These are phyloP conservation scores for Drosophila formosana DNA, from an alignment of 2,888 invertebrate species.

Conservation along the genomic window DNA sequence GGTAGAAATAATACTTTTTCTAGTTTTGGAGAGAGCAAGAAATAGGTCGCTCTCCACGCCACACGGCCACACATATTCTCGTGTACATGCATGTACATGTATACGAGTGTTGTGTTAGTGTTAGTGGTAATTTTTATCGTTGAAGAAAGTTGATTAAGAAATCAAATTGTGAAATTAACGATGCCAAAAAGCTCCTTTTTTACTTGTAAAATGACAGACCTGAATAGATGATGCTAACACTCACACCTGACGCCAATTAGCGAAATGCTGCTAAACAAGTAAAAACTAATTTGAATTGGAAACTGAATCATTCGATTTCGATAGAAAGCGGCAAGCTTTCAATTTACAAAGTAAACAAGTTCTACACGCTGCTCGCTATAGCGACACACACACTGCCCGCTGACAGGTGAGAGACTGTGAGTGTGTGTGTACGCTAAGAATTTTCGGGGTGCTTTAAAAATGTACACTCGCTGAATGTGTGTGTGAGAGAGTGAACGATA, in stretches of 20 bases:
- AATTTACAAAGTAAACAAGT: constrained; percentile 45
- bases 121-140: constrained; percentile 36
- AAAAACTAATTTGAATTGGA: constrained; percentile 37
- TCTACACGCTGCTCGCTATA: constrained; percentile 1
- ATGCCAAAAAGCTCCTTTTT: constrained; percentile 17
- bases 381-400: constrained; percentile 3
- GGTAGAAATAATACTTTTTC: constrained; percentile 41
- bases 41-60: constrained; percentile 21
- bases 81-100: background rate
- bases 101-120: background rate
- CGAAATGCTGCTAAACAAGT: constrained; percentile 37
- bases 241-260: constrained; percentile 53
- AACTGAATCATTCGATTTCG: constrained; percentile 29
- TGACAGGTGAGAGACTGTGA: constrained; percentile 37
- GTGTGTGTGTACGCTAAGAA: constrained; percentile 7
- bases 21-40: constrained; percentile 38
- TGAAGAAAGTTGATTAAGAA: constrained; percentile 49
- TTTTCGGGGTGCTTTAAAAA: constrained; percentile 35
- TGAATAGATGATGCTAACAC: constrained; percentile 23
- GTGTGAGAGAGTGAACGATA: constrained; percentile 8
- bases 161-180: constrained; percentile 35
- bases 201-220: background rate
- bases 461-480: background rate
- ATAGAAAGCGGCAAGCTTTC: constrained; percentile 30
- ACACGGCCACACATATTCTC: background rate